Evolutionary conservation across 1,140 invertebrate species (phyloP).

Genomic region (Aphis craccivora): DNA sequence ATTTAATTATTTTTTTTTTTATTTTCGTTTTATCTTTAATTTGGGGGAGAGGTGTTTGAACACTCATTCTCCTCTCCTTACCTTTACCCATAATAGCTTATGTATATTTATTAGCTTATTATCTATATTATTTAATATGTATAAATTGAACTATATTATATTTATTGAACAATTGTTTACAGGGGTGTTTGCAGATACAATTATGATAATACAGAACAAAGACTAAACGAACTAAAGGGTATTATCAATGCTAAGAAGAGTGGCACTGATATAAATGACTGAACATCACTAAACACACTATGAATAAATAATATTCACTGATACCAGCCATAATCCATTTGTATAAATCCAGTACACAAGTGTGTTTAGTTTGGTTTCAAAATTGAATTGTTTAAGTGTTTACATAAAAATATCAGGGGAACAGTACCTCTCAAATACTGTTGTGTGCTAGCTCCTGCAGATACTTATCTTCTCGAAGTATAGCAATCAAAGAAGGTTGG

Average conservation of each 20-base stretch:
- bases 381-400: not conserved
- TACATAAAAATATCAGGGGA: not conserved
- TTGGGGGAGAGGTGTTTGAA: too few relatives aligned
- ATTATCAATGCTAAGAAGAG: slow-evolving; percentile 22
- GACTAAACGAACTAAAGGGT: not conserved
- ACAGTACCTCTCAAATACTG: not conserved
- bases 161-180: not conserved
- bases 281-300: not conserved
- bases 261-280: not conserved
- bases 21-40: too few relatives aligned
- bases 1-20: too few relatives aligned
- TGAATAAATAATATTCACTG: not conserved
- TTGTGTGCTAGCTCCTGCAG: not conserved
- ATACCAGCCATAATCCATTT: not conserved
- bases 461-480: not conserved
- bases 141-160: not conserved
- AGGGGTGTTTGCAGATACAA: slow-evolving; percentile 28
- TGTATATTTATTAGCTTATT: not conserved
- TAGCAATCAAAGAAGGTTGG: not conserved
- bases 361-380: not conserved
- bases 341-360: not conserved
- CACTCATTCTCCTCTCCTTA: too few relatives aligned
- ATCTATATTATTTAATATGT: not conserved
- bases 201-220: slow-evolving; percentile 5
- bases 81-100: too few relatives aligned